These are phyloP conservation scores for Petrolisthes manimaculis DNA, from an alignment of 2,888 invertebrate genomes.

Conservation along the genomic window DNA sequence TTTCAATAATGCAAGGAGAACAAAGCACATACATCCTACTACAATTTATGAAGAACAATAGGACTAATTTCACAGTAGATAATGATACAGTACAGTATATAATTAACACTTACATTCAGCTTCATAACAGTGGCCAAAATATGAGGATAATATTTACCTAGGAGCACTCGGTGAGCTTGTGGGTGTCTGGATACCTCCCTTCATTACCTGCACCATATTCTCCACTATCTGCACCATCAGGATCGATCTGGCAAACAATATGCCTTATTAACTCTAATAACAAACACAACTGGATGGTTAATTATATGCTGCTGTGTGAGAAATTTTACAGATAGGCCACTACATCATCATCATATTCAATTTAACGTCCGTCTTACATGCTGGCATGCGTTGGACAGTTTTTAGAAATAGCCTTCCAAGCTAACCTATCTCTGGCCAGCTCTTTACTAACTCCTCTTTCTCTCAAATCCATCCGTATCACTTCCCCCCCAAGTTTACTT, in stretches of 20 bases:
- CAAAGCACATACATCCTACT: neutral
- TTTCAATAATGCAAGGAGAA: neutral
- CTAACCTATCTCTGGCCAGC: no score
- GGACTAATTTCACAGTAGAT: neutral
- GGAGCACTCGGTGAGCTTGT: neutral
- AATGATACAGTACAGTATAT: neutral
- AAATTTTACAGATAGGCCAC: no score
- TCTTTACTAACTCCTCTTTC: no score
- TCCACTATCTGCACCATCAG: slow-evolving; percentile 58
- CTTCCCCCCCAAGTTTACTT: no score
- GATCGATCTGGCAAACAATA: slow-evolving; percentile 41
- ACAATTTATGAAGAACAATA: neutral
- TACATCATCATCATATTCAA: no score
- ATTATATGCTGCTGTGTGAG: no score
- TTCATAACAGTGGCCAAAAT: neutral
- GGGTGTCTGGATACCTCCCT: slow-evolving; percentile 37
- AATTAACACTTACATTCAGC: neutral
- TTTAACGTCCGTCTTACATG: no score
- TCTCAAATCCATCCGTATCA: no score
- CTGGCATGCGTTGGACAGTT: no score
- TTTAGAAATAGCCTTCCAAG: no score
- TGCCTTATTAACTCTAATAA: neutral
- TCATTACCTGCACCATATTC: slow-evolving; percentile 63
- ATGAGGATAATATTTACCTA: neutral
- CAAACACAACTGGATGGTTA: no score